phyloP scores from a whole-genome alignment of 2,888 invertebrate species.

The Gryllus longicercus region DNA sequence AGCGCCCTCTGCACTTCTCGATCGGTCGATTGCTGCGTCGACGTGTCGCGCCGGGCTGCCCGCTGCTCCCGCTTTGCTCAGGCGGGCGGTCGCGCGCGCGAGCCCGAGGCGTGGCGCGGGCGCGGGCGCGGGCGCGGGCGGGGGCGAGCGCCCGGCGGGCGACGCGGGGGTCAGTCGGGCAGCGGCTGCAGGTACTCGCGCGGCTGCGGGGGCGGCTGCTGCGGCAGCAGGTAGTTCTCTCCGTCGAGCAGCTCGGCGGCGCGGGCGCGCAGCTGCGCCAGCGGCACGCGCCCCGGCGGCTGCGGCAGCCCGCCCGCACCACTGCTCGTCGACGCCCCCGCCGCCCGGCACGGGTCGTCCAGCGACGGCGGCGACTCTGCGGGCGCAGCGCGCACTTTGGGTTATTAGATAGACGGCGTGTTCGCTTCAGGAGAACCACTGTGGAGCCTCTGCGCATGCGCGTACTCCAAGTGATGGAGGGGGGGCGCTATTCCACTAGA shows the following conservation, averaged over 20 bases:
- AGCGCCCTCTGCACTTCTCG: no score
- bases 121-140: background rate
- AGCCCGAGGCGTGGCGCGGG: background rate
- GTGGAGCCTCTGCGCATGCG: no score
- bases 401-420: no score
- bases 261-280: constrained; percentile 34
- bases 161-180: constrained; percentile 43
- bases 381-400: no score
- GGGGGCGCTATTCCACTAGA: no score
- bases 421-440: no score
- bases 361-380: no score
- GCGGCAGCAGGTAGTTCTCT: constrained; percentile 65
- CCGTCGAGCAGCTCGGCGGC: constrained; percentile 57
- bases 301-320: constrained; percentile 39
- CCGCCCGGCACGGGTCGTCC: no score
- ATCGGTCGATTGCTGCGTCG: no score
- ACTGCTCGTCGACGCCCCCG: background rate
- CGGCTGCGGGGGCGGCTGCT: constrained; percentile 47
- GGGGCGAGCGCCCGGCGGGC: background rate
- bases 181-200: constrained; percentile 59
- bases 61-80: background rate
- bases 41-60: no score
- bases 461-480: no score
- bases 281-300: constrained; percentile 44
- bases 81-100: background rate